These are phyloP conservation scores for Mimachlamys varia DNA, from an alignment of 2,888 invertebrate species.

Conservation along the genomic window DNA sequence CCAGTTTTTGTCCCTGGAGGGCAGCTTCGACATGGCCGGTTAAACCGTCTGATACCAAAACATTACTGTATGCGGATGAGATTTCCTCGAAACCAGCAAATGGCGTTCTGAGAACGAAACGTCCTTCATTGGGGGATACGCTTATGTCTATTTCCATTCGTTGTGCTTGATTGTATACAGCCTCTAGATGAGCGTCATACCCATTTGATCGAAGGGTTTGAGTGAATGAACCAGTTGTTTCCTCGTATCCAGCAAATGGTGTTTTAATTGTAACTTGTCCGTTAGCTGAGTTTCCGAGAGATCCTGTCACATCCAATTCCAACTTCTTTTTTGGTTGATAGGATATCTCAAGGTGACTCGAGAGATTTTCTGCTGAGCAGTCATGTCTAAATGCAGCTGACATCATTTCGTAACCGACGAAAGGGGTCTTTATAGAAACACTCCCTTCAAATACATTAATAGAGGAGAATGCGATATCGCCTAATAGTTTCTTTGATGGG, in stretches of 20 bases:
- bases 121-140: not conserved
- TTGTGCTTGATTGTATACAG: conserved; percentile 34
- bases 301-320: not conserved
- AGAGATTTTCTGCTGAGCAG: not conserved
- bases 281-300: not conserved
- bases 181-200: not conserved
- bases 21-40: not conserved
- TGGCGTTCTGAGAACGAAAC: conserved; percentile 8
- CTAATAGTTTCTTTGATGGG: conserved; percentile 5
- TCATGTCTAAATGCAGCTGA: conserved; percentile 1
- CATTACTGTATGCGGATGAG: not conserved
- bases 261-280: conserved; percentile 14
- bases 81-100: conserved; percentile 43
- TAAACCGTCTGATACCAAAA: not conserved
- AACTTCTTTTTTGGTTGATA: not conserved
- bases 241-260: conserved; percentile 39
- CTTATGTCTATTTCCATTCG: not conserved
- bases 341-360: not conserved
- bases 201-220: not conserved
- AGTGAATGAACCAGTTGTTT: conserved; percentile 1
- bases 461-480: conserved; percentile 10
- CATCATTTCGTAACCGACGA: conserved; percentile 28
- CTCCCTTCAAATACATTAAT: not conserved
- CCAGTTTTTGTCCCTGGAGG: conserved; percentile 30
- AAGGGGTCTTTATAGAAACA: not conserved